Percentiles rank a stretch among this genome's conserved stretches.
phyloP scores from a whole-genome alignment of 2,113 vertebrate genomes.

The Anser brachyrhynchus region DNA sequence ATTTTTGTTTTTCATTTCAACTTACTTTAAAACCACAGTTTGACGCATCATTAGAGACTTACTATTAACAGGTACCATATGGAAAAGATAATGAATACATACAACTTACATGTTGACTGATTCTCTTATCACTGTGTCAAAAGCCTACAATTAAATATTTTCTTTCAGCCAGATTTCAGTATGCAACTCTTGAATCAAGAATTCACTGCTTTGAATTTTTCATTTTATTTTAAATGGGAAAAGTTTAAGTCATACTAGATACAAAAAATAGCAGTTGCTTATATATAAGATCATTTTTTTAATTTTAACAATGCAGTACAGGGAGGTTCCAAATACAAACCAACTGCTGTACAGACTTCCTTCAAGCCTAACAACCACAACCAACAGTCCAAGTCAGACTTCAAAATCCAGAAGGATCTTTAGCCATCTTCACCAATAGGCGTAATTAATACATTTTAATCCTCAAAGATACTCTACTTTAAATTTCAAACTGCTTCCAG shows the following conservation, averaged over 20 bases:
- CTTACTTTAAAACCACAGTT: not conserved
- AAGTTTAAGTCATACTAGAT: not conserved
- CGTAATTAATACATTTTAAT: not conserved
- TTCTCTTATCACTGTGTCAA: not conserved
- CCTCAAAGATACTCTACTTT: not conserved
- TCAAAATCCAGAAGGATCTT: not conserved
- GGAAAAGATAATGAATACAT: not conserved
- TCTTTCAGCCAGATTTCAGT: not conserved
- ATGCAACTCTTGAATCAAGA: not conserved
- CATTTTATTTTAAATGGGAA: not conserved
- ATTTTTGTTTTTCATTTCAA: not conserved
- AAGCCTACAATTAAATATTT: not conserved
- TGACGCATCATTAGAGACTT: not conserved
- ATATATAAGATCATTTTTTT: not conserved
- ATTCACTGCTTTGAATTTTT: not conserved
- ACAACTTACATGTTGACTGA: not conserved
- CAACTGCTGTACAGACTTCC: not conserved
- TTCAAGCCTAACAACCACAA: not conserved
- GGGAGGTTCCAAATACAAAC: not conserved
- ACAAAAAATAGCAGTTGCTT: not conserved
- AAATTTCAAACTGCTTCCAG: not conserved
- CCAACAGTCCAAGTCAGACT: not conserved
- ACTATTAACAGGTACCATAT: not conserved
- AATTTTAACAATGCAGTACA: not conserved
- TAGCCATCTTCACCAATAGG: not conserved